Evolutionary conservation across 2,113 vertebrate genomes (phyloP), one percentile per base, ranked within the genome.

Genomic region (Tympanuchus pallidicinctus): DNA sequence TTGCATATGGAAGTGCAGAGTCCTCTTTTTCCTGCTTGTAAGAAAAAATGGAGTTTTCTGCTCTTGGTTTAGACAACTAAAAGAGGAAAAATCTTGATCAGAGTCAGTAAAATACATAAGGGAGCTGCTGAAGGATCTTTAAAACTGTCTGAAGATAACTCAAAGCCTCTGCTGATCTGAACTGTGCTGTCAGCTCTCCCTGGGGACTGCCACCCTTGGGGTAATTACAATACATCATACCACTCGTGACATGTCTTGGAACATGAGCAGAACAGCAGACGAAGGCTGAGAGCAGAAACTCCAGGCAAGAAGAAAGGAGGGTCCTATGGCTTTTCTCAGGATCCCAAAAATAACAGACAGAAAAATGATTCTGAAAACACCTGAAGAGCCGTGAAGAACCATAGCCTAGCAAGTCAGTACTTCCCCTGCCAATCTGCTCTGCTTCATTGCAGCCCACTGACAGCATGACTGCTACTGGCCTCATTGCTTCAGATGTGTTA

Each of bases 131-230:
- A 40, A 52, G 40, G 9, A 90, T 96, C 59, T 87, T 93, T 84
- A 61, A 79, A 86, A 78, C 34, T n/a, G 61, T 36, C 65, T 93
- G 95, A 96, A 93, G 88, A 89, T 83, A 94, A 50, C 88, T 96
- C 60, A 13, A 43, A 90, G 52, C 47, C 82, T 90, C 47, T 95
- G 48, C 52, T 86, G 76, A 71, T 88, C 57, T 75, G 86, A 93
- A 40, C 48, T 57, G 64, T 50, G 76, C 83, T 93, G 79, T 83
- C 95, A 94, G 40, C n/a, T 75, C 52, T 93, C 92, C 74, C 80
- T 60, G 43, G 88, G 32, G 91, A 61, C 74, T 79, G 77, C 80
- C 73, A 86, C 77, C 86, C 70, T 38, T 90, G 63, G 54, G 86
- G 74, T 92, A 90, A 94, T 79, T 86, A 82, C 2, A 1, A 30